These are phyloP conservation scores for Hypsibius dujardini DNA, from an alignment of 1,140 invertebrate species.

Conservation along the genomic window DNA sequence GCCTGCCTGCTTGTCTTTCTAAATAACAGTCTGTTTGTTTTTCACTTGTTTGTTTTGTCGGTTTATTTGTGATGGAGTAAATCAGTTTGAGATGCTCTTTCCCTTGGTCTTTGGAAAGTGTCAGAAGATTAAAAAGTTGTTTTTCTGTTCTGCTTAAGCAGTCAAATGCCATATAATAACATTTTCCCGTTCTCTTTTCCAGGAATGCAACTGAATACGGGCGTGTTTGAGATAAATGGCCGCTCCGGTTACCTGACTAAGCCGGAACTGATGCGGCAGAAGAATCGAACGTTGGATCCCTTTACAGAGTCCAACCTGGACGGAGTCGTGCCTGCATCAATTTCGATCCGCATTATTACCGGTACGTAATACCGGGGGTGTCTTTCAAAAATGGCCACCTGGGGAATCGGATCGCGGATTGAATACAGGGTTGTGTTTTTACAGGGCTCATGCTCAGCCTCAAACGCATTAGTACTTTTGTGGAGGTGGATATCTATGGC, in stretches of 20 bases:
- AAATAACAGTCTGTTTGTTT: too few species aligned
- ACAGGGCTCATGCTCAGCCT: constrained; percentile 48
- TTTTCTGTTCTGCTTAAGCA: too few species aligned
- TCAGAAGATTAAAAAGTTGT: too few species aligned
- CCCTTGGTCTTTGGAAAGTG: too few species aligned
- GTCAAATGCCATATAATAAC: too few species aligned
- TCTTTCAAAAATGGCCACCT: too few species aligned
- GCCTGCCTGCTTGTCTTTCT: too few species aligned
- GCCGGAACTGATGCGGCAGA: constrained; percentile 92
- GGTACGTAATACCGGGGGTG: background rate
- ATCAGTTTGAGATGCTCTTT: too few species aligned
- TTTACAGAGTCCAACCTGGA: constrained; percentile 99
- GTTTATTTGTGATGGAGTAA: too few species aligned
- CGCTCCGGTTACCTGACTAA: constrained; percentile 88
- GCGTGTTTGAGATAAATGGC: constrained; percentile 94
- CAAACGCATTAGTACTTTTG: constrained; percentile 83
- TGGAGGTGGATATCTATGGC: constrained; percentile 98
- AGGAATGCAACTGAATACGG: constrained; percentile 95
- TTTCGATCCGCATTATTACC: constrained; percentile 48
- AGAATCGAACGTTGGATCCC: constrained; percentile 81
- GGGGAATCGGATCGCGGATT: too few species aligned
- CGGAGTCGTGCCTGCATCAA: constrained; percentile 92
- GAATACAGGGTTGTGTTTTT: too few species aligned
- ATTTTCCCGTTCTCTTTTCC: constrained; percentile 33
- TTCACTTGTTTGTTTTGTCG: too few species aligned